These are phyloP conservation scores for Poecilus cupreus DNA, from an alignment of 2,888 invertebrate species.

Conservation along the genomic window DNA sequence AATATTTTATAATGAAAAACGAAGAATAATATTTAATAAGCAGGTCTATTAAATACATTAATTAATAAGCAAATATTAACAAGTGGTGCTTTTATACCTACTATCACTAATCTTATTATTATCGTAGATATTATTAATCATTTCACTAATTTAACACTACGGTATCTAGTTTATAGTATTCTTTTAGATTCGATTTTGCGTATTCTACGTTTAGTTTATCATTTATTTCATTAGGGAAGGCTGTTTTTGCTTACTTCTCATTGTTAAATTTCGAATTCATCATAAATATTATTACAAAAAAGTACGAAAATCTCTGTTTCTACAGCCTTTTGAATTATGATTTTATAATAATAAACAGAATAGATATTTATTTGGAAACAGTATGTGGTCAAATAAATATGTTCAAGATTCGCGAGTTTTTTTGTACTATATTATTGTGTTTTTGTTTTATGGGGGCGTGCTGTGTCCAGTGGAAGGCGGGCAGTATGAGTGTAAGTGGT, in stretches of 20 bases:
- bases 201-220: constrained; percentile 40
- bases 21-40: not conserved
- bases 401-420: constrained; percentile 16
- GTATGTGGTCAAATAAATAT: not conserved
- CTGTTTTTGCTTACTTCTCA: constrained; percentile 41
- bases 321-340: not conserved
- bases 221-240: constrained; percentile 49
- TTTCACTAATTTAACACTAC: constrained; percentile 38
- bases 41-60: constrained; percentile 15
- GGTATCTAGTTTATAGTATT: constrained; percentile 59
- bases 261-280: not conserved
- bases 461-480: constrained; percentile 70
- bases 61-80: constrained; percentile 46
- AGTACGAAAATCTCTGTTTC: not conserved
- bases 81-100: constrained; percentile 52
- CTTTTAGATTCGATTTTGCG: constrained; percentile 54
- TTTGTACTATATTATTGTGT: constrained; percentile 62
- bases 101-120: constrained; percentile 49
- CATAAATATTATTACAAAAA: not conserved
- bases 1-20: not conserved
- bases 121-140: constrained; percentile 16
- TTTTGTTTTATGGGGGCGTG: constrained; percentile 64
- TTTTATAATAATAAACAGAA: not conserved
- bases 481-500: constrained; percentile 74
- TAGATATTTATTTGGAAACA: not conserved